Evolutionary conservation across 2,888 invertebrate genomes (phyloP), one percentile per base, ranked within the genome.

Genomic region (Subacronicta megacephala): DNA sequence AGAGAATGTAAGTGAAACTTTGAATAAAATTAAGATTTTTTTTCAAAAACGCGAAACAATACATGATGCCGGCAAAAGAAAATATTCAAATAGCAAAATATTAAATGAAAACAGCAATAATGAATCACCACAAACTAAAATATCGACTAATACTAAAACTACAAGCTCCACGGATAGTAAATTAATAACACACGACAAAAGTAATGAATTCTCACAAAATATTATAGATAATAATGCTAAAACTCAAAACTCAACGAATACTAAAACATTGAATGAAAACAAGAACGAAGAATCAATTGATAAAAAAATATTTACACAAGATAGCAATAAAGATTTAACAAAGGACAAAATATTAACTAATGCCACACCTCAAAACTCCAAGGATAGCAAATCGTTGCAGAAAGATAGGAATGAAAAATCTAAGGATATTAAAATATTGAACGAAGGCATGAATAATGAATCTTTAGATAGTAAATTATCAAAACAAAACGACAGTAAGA

Each of bases 21-120:
- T 36, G 5, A 49, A 45, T 7, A 49, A 42, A 29, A 3, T 17
- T 9, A n/a, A 43, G 13, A 40, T 45, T 33, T 17, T 31, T 44
- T 18, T 35, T 5, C 37, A 17, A 45, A 18, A 45, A 12, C 31
- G 3, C 42, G 36, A 40, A 33, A 36, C 16, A 29, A 15, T 20
- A 29, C 6, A 15, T 15, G 3, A 6, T 13, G 7, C 20, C 13
- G 10, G 15, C 9, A 42, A 45, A 4, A 35, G 38, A 38, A 5
- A 18, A 29, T 35, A 20, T 17, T 26, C 20, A 16, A 18, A 41
- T 7, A 38, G 12, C 16, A 44, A 35, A 29, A 40, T 60, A 44
- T 44, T 33, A 15, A 29, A 52, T 26, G 62, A 59, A 43, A 15
- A 6, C 17, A 26, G 1, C 18, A 38, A 26, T 5, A 18, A 31